Conservation (phyloP, 2,113 vertebrate species). For the Scartelaos histophorus region DNA sequence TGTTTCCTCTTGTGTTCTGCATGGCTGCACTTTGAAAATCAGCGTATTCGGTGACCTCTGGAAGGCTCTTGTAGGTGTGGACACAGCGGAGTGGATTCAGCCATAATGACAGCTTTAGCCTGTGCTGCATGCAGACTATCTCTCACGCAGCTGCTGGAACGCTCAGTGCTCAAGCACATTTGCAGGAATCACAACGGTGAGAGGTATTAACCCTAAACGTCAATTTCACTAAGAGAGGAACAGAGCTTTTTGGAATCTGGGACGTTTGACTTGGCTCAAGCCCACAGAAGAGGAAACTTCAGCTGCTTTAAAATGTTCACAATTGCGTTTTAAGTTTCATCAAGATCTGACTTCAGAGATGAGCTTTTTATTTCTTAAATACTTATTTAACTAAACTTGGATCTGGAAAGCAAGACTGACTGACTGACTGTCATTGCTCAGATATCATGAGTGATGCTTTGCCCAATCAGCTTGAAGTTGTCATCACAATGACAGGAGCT, state of each 20-base stretch:
- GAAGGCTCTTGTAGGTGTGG: conserved; percentile 64
- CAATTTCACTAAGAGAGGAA: conserved; percentile 52
- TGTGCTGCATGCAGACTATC: conserved; percentile 16
- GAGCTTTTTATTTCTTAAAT: background rate
- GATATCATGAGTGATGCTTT: no score
- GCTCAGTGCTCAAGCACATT: conserved; percentile 57
- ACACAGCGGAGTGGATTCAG: conserved; percentile 49
- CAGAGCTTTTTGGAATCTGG: conserved; percentile 21
- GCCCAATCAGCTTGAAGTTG: no score
- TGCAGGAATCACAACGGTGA: conserved; percentile 64
- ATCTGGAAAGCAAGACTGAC: no score
- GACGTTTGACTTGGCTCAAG: conserved; percentile 48
- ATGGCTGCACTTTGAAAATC: conserved; percentile 28
- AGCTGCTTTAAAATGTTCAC: conserved; percentile 35
- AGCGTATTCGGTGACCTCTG: conserved; percentile 45
- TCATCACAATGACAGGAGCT: no score
- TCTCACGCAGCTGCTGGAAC: conserved; percentile 48
- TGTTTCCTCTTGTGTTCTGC: conserved; percentile 50
- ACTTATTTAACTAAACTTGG: no score
- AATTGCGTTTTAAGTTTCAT: conserved; percentile 48
- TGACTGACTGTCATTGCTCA: no score
- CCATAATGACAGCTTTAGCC: conserved; percentile 50
- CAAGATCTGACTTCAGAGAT: conserved; percentile 20
- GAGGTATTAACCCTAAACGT: conserved; percentile 66
- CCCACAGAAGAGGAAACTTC: conserved; percentile 47